Percentiles rank a stretch among this genome's conserved stretches.
These are phyloP conservation scores for Taenioides sp. DNA, from an alignment of 2,797 vertebrate genomes.

Conservation along the genomic window DNA sequence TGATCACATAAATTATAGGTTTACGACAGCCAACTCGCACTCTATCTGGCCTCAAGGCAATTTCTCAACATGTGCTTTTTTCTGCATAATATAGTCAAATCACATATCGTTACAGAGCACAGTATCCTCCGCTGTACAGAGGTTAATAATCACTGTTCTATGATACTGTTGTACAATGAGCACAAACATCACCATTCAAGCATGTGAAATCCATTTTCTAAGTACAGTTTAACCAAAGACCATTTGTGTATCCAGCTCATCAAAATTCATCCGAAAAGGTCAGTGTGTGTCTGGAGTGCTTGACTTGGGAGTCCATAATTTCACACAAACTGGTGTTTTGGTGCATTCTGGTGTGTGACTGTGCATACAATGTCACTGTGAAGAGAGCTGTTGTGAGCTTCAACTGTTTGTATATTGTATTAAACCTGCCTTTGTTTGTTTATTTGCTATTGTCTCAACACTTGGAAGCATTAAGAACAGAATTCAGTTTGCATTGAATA, in stretches of 20 bases:
- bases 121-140: not conserved
- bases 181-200: not conserved
- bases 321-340: conserved; percentile 28
- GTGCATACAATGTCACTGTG: not conserved
- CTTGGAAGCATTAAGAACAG: not conserved
- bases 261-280: conserved; percentile 41
- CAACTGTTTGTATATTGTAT: too few relatives aligned
- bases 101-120: not conserved
- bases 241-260: conserved; percentile 25
- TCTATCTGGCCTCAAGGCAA: not conserved
- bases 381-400: not conserved
- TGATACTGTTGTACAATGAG: not conserved
- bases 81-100: not conserved
- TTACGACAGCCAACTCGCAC: not conserved
- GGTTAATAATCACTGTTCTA: not conserved
- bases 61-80: not conserved
- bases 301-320: conserved; percentile 30
- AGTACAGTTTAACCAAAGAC: not conserved
- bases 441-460: not conserved
- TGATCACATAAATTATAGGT: conserved; percentile 3
- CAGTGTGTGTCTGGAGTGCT: conserved; percentile 6
- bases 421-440: not conserved
- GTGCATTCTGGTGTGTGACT: conserved; percentile 14
- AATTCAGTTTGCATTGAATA: not conserved
- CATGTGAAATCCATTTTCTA: not conserved